A percentile compares a stretch with the other conserved stretches of the same genome.
Conservation (phyloP, 64 coral and sea anemone species). For the Actinia tenebrosa region DNA sequence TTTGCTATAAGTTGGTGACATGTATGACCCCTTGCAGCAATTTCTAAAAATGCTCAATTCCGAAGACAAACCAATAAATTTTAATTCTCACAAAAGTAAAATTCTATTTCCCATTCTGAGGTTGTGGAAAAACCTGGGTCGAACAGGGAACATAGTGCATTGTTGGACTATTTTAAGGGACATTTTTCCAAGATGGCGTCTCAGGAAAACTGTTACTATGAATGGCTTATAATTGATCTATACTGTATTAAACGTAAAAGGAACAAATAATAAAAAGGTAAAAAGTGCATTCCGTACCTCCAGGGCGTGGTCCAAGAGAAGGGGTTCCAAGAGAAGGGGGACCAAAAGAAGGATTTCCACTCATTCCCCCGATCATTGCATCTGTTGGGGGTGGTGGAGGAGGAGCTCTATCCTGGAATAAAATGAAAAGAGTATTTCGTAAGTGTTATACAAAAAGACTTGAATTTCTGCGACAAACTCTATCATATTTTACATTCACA, state of each 20-base stretch:
- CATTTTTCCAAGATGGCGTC: too few relatives aligned
- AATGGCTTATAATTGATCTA: too few relatives aligned
- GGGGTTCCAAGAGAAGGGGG: background rate
- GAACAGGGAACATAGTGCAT: too few relatives aligned
- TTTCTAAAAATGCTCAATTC: too few relatives aligned
- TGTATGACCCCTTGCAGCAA: too few relatives aligned
- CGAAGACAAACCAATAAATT: too few relatives aligned
- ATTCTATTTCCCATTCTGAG: background rate
- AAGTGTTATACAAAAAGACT: background rate
- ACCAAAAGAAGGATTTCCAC: background rate
- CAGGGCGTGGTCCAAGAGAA: background rate
- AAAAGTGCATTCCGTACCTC: background rate
- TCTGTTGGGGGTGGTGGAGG: constrained; percentile 59
- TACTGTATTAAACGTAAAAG: too few relatives aligned
- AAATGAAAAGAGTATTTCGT: background rate
- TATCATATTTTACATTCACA: background rate
- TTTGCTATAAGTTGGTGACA: too few relatives aligned
- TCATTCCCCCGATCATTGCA: constrained; percentile 40
- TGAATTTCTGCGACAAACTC: background rate
- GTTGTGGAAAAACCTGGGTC: background rate
- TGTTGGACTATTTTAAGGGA: too few relatives aligned
- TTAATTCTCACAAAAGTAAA: too few relatives aligned
- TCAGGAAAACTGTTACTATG: too few relatives aligned
- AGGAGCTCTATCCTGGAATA: constrained; percentile 51
- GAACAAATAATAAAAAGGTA: background rate